phyloP scores from a whole-genome alignment of 2,888 invertebrate genomes.

The Campoplex nolae region DNA sequence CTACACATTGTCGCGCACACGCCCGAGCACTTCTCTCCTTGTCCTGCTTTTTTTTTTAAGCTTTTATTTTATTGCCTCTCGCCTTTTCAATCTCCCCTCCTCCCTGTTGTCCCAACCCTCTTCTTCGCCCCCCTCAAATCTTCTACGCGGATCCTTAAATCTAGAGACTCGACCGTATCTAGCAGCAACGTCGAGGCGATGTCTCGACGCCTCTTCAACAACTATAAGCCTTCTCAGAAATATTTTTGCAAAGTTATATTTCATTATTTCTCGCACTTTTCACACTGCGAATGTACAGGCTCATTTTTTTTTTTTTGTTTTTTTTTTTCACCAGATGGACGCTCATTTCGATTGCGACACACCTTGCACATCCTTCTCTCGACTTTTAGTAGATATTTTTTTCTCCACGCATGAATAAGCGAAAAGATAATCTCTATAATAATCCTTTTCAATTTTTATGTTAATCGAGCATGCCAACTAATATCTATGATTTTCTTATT shows the following conservation, averaged over 20 bases:
- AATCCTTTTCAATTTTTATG: not conserved
- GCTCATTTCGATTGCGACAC: not conserved
- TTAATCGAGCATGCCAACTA: not conserved
- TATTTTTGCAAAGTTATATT: constrained; percentile 32
- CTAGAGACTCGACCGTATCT: constrained; percentile 40
- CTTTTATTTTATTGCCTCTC: constrained; percentile 70
- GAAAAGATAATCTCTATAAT: not conserved
- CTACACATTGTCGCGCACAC: constrained; percentile 69
- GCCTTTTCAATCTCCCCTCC: constrained; percentile 59
- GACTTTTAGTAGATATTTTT: not conserved
- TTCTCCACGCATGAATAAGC: not conserved
- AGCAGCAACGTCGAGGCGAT: constrained; percentile 34
- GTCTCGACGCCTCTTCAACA: constrained; percentile 62
- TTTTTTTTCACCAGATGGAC: not conserved
- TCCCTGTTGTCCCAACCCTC: not conserved
- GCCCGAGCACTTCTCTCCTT: constrained; percentile 72
- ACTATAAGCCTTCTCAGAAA: constrained; percentile 58
- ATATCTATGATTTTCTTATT: no score
- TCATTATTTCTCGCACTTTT: constrained; percentile 10
- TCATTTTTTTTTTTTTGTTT: not conserved
- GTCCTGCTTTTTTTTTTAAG: constrained; percentile 68
- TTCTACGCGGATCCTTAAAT: constrained; percentile 45
- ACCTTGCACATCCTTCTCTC: not conserved
- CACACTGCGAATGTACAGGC: not conserved
- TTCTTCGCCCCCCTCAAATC: not conserved